phyloP scores from a whole-genome alignment of 2,113 vertebrate species.

The Cyanistes caeruleus region DNA sequence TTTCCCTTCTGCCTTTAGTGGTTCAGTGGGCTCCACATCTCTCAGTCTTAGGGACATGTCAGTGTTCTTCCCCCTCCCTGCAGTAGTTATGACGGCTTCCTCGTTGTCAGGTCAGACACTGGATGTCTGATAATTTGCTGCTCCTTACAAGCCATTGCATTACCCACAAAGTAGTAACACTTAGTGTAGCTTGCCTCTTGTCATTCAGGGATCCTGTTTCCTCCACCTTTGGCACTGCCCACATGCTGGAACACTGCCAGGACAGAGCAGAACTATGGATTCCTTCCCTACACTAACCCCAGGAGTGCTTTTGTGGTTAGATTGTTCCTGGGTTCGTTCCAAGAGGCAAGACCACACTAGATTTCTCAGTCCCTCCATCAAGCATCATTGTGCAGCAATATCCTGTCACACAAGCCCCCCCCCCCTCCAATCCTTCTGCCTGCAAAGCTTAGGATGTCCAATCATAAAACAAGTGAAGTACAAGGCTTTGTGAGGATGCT shows the following conservation, averaged over 20 bases:
- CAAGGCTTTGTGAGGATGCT: background rate
- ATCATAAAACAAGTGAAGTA: background rate
- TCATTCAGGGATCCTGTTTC: background rate
- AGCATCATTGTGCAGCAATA: background rate
- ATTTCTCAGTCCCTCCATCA: background rate
- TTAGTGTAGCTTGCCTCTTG: background rate
- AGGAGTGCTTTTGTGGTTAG: constrained; percentile 35
- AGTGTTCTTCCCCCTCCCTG: background rate
- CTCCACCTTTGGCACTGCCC: background rate
- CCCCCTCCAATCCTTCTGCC: background rate
- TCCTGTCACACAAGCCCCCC: background rate
- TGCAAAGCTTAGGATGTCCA: background rate
- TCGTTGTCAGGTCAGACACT: rapidly evolving
- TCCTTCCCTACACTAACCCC: constrained; percentile 10
- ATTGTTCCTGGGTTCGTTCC: background rate
- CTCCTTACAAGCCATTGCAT: background rate
- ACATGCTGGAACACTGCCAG: background rate
- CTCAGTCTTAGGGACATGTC: background rate
- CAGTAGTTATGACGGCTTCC: background rate
- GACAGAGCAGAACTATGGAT: background rate
- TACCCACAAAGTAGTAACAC: background rate
- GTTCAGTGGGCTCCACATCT: background rate
- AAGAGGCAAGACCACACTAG: background rate
- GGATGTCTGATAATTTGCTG: background rate
- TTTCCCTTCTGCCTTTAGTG: background rate